phyloP scores from a whole-genome alignment of 30 jellyfish, hydroid and myxozoan species.

The Chrysaora quinquecirrha region DNA sequence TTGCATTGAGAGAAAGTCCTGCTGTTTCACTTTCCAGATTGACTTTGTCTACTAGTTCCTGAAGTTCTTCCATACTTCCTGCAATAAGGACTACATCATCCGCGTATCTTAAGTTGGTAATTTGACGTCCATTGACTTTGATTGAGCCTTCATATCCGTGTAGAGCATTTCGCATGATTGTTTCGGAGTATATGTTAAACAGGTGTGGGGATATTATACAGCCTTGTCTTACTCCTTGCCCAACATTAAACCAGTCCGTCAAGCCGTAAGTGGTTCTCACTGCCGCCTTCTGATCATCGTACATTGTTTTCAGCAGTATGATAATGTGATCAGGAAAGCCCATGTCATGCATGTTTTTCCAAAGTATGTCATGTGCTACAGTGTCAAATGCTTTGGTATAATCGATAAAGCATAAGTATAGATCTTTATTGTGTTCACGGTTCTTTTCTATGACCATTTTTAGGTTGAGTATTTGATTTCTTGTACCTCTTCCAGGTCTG shows the following conservation, averaged over 20 bases:
- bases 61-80: conserved; percentile 22
- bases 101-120: conserved; percentile 29
- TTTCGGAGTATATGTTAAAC: conserved; percentile 39
- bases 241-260: conserved; percentile 39
- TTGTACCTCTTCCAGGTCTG: conserved; percentile 23
- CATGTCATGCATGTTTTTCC: conserved; percentile 24
- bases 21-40: conserved; percentile 10
- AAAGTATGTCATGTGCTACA: conserved; percentile 14
- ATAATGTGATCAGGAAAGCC: conserved; percentile 48
- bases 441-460: conserved; percentile 35
- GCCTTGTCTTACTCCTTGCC: conserved; percentile 62
- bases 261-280: conserved; percentile 43
- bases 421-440: conserved; percentile 10
- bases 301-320: conserved; percentile 16
- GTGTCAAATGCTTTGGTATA: conserved; percentile 54
- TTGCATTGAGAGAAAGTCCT: conserved; percentile 24
- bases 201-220: conserved; percentile 63
- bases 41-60: conserved; percentile 40
- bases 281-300: conserved; percentile 38
- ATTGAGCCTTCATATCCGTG: conserved; percentile 12
- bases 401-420: conserved; percentile 35
- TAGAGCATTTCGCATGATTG: conserved; percentile 16
- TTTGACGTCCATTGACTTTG: not conserved
- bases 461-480: conserved; percentile 49
- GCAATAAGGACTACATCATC: conserved; percentile 24